Conservation (phyloP, 2,113 vertebrate species). For the Scartelaos histophorus region DNA sequence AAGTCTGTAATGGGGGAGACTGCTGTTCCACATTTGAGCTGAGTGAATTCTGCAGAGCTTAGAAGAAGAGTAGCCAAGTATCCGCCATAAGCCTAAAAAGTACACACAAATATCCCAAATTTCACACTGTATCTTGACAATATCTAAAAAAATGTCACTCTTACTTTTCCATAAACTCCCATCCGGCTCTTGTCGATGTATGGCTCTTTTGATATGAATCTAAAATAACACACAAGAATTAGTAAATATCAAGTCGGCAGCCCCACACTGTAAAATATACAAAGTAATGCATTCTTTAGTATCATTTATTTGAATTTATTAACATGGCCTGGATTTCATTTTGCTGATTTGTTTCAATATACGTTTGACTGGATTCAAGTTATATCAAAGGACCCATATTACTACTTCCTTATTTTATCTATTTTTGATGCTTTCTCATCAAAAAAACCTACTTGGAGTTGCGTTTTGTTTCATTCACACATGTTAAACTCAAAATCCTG, state of each 20-base stretch:
- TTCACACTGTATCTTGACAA: neutral
- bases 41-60: slow-evolving; percentile 79
- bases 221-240: slow-evolving; percentile 55
- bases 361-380: too few species aligned
- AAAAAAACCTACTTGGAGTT: too few species aligned
- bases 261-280: neutral
- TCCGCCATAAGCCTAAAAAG: slow-evolving; percentile 88
- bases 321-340: neutral
- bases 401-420: too few species aligned
- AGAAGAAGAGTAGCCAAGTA: slow-evolving; percentile 89
- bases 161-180: slow-evolving; percentile 93
- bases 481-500: too few species aligned
- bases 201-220: slow-evolving; percentile 82
- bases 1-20: slow-evolving; percentile 95
- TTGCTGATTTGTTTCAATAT: neutral
- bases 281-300: neutral
- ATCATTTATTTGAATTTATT: neutral
- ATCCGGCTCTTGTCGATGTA: slow-evolving; percentile 87
- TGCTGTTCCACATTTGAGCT: slow-evolving; percentile 85
- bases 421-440: too few species aligned
- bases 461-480: too few species aligned
- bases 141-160: neutral
- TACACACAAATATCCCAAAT: slow-evolving; percentile 5
- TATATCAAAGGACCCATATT: too few species aligned
- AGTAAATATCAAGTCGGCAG: neutral